Evolutionary conservation across 2,113 vertebrate species (phyloP), one percentile per base, ranked within the genome.

Genomic region (Pleuronectes platessa): DNA sequence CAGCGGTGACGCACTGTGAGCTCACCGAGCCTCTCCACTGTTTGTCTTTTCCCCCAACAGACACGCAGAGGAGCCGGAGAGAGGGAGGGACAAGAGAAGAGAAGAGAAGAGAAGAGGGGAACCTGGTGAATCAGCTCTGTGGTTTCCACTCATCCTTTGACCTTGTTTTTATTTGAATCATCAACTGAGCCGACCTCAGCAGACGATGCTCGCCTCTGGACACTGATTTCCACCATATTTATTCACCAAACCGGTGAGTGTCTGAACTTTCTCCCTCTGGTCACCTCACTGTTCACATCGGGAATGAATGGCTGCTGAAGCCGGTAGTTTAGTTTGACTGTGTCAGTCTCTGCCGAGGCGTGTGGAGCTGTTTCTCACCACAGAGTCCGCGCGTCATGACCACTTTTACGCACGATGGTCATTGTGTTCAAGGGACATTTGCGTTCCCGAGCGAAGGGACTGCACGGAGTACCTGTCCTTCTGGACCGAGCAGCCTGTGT

Each of bases 161-260:
- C 75, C 8, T 54, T 11, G 67, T 61, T 75, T 74, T n/a, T 64
- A 23, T 58, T 70, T 3, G 27, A 76, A 81, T 61, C 55, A 20
- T 23, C 31, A 42, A 42, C 40, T 42, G 40, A 42, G 12, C 11
- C 47, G 10, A 51, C 21, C 31, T n/a, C 66, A 24, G 15, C 68
- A 24, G 71, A 84, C 63, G 62, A 91, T 85, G 88, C 58, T 51
- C 69, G 49, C 59, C 72, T 69, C 65, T 27, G 66, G 79, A 74
- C 76, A 79, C 61, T 93, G 71, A 86, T 83, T 92, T 86, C 65
- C 62, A 54, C 72, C 64, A 40, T 37, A 45, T 85, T 64, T 62
- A 63, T 74, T 75, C 87, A 83, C 79, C 76, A 86, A 92, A 72
- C 92, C 83, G 93, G 93, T 94, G 82, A 91, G 93, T 86, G n/a